Evolutionary conservation across 2,797 vertebrate genomes (phyloP).

Genomic region (Sebastes oblongus): DNA sequence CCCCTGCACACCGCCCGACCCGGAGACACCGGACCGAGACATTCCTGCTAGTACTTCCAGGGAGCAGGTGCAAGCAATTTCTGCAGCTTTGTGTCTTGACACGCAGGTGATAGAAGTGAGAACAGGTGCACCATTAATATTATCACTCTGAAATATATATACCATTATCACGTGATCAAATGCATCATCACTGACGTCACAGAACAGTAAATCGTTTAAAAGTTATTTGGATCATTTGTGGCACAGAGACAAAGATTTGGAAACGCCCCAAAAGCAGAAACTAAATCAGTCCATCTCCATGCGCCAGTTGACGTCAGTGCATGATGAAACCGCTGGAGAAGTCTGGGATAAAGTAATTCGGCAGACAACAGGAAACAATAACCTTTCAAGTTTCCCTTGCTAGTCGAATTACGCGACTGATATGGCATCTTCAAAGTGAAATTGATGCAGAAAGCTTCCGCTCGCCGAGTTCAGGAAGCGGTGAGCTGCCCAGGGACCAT

Average conservation of each 20-base stretch:
- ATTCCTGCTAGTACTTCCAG: slow-evolving; percentile 38
- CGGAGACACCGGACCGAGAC: slow-evolving; percentile 46
- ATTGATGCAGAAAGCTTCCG: slow-evolving; percentile 83
- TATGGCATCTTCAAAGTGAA: slow-evolving; percentile 84
- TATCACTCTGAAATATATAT: neutral
- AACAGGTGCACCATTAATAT: slow-evolving; percentile 35
- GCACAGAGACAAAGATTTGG: slow-evolving; percentile 42
- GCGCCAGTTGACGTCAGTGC: slow-evolving; percentile 67
- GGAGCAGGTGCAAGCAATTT: slow-evolving; percentile 60
- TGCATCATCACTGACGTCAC: neutral
- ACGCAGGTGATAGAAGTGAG: slow-evolving; percentile 29
- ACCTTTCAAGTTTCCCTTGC: slow-evolving; percentile 77
- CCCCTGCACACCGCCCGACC: slow-evolving; percentile 25
- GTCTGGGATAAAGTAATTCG: slow-evolving; percentile 68
- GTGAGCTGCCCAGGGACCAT: slow-evolving; percentile 82
- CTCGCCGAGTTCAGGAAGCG: slow-evolving; percentile 80
- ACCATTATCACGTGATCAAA: neutral
- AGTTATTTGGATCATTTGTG: slow-evolving; percentile 32
- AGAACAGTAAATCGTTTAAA: neutral
- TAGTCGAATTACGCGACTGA: slow-evolving; percentile 75
- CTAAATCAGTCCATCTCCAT: slow-evolving; percentile 57
- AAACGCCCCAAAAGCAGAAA: slow-evolving; percentile 52
- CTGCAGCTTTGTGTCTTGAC: slow-evolving; percentile 7
- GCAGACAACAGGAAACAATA: slow-evolving; percentile 85
- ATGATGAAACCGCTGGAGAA: slow-evolving; percentile 68